Evolutionary conservation across 2,797 vertebrate species (phyloP).

Genomic region (Micromesistius poutassou): DNA sequence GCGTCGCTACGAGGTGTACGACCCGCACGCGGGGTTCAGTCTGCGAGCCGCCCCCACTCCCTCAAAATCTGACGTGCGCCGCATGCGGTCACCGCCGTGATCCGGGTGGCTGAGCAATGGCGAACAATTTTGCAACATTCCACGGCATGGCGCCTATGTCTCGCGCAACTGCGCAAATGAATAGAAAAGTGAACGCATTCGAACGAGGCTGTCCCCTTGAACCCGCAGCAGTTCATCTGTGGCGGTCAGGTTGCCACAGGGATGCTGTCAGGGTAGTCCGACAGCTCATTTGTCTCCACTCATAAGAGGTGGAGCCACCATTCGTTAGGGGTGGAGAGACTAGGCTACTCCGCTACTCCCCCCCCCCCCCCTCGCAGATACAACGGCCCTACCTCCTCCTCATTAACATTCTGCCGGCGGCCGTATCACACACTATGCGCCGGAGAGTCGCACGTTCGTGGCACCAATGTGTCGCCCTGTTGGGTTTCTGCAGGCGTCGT

Average conservation of each 20-base stretch:
- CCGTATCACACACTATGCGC: neutral
- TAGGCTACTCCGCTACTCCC: too few relatives aligned
- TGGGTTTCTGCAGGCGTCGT: constrained; percentile 3
- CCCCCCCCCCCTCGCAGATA: neutral
- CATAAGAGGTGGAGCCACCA: constrained; percentile 12
- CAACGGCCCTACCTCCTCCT: neutral
- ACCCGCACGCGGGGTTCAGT: too few relatives aligned
- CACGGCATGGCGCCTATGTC: neutral
- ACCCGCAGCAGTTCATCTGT: constrained; percentile 46
- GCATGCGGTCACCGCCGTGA: neutral
- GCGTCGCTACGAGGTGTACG: too few relatives aligned
- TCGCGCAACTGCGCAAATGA: constrained; percentile 23
- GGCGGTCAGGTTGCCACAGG: constrained; percentile 33
- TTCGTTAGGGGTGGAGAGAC: neutral
- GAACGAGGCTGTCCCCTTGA: constrained; percentile 40
- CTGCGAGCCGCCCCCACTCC: too few relatives aligned
- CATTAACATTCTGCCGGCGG: neutral
- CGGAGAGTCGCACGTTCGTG: neutral
- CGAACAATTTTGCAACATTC: constrained; percentile 37
- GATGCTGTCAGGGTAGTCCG: constrained; percentile 41
- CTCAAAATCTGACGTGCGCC: neutral
- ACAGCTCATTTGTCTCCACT: constrained; percentile 32
- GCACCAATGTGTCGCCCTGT: neutral
- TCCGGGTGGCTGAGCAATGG: constrained; percentile 7
- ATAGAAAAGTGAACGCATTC: constrained; percentile 50